Evolutionary conservation across 2,888 invertebrate species (phyloP).

Genomic region (Tinea trinotella): DNA sequence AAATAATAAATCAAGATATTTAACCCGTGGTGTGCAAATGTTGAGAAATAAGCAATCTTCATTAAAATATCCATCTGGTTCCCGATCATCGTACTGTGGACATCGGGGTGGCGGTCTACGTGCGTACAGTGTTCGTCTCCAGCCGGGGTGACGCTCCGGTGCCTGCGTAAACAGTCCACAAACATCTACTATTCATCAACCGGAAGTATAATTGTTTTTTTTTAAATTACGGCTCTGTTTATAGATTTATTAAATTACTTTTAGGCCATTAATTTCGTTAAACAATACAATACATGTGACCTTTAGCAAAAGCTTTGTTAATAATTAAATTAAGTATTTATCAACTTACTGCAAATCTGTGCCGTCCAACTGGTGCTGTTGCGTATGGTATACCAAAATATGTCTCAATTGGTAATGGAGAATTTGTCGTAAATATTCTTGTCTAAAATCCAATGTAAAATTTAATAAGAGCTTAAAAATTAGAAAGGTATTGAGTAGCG

Average conservation of each 20-base stretch:
- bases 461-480: too few relatives aligned
- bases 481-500: too few relatives aligned
- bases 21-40: conserved; percentile 88
- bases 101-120: conserved; percentile 80
- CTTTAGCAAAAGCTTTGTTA: too few relatives aligned
- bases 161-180: conserved; percentile 53
- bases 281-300: too few relatives aligned
- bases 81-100: conserved; percentile 65
- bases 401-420: conserved; percentile 75
- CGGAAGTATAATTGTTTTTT: conserved; percentile 4
- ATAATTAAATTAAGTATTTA: neutral
- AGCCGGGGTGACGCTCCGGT: conserved; percentile 79
- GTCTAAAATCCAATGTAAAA: too few relatives aligned
- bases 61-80: conserved; percentile 42
- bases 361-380: conserved; percentile 79
- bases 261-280: neutral
- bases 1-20: conserved; percentile 20
- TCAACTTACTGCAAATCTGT: conserved; percentile 78
- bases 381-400: conserved; percentile 88
- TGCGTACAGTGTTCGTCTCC: conserved; percentile 80
- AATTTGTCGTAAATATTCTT: conserved; percentile 76
- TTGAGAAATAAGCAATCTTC: conserved; percentile 94
- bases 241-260: neutral
- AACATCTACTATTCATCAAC: neutral
- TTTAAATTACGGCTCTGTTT: neutral